Evolutionary conservation across 1,140 invertebrate species (phyloP), one percentile per base, ranked within the genome.

Genomic region (Drosophila navojoa): DNA sequence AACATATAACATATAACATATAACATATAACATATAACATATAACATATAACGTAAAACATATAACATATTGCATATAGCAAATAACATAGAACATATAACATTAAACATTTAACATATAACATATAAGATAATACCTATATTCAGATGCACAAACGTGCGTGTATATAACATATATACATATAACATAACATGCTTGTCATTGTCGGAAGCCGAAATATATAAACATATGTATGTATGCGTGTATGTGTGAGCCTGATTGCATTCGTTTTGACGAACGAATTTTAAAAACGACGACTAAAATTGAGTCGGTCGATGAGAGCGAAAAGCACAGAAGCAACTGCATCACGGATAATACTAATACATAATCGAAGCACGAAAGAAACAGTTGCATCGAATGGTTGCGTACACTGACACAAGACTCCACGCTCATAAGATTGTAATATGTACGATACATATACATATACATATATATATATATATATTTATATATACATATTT

Each of bases 351-450:
- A 62, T 54, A 72, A 62, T 49, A 73, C 64, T 62, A 74, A 57
- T 70, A 57, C 66, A 57, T 35, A 70, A 52, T 74, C 66, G 66
- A 73, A 73, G 35, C 66, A 70, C 29, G 44, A 40, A 49, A 55
- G 58, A 74, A 60, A 70, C 66, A 62, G 52, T 60, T 60, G 58
- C 57, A 74, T 44, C 52, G 38, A 35, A 52, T 44, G 38, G 63
- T 29, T 45, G 32, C 4, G 9, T 10, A 52, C 50, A 40, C 19
- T 54, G 38, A 22, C 6, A 3, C 32, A 40, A 57, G 4, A n/a
- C 44, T 35, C 9, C 32, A 2, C 32, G 29, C 3, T 32, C 29
- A 32, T 32, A 32, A 32, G 29, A 32, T 7, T 32, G 5, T n/a
- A n/a, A n/a, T n/a, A n/a, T n/a, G n/a, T n/a, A n/a, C n/a, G 4